A percentile compares a stretch with the other conserved stretches of the same genome.
Conservation (phyloP, 2,113 vertebrate species). For the Arvicanthis niloticus region DNA sequence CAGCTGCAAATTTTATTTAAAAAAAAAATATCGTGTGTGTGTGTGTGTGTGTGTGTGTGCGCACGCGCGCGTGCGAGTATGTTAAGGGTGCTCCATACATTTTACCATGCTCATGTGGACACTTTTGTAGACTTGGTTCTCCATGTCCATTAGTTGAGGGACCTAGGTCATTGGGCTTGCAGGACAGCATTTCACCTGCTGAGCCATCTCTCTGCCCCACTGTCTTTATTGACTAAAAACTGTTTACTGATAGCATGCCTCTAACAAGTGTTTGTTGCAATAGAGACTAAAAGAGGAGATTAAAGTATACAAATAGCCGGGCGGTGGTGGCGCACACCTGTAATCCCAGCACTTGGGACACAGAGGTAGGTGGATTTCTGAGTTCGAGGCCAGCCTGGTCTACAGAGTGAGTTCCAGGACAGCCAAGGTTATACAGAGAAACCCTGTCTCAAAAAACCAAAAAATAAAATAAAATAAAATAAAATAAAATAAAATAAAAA, state of each 20-base stretch:
- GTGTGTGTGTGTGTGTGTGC: not conserved
- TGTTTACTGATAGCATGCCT: not conserved
- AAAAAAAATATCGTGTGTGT: not conserved
- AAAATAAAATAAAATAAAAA: too few relatives aligned
- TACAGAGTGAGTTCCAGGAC: too few relatives aligned
- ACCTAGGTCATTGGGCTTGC: not conserved
- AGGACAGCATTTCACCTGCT: not conserved
- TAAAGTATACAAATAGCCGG: slow-evolving; percentile 12
- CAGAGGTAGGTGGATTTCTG: too few relatives aligned
- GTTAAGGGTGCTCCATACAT: not conserved
- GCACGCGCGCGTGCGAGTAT: not conserved
- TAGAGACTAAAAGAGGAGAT: not conserved
- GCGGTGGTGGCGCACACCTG: too few relatives aligned
- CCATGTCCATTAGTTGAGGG: too few relatives aligned
- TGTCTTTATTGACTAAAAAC: slow-evolving; percentile 8
- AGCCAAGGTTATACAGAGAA: too few relatives aligned
- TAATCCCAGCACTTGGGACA: too few relatives aligned
- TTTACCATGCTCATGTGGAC: not conserved
- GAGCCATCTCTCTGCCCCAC: not conserved
- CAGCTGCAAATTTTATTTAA: not conserved
- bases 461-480: too few relatives aligned
- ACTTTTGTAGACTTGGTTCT: not conserved
- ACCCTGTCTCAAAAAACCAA: too few relatives aligned
- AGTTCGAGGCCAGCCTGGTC: too few relatives aligned
- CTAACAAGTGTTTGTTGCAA: slow-evolving; percentile 29